A percentile compares a stretch with the other conserved stretches of the same genome.
Evolutionary conservation across 1,140 invertebrate genomes (phyloP).

Genomic region (Brachionus paranguensis): DNA sequence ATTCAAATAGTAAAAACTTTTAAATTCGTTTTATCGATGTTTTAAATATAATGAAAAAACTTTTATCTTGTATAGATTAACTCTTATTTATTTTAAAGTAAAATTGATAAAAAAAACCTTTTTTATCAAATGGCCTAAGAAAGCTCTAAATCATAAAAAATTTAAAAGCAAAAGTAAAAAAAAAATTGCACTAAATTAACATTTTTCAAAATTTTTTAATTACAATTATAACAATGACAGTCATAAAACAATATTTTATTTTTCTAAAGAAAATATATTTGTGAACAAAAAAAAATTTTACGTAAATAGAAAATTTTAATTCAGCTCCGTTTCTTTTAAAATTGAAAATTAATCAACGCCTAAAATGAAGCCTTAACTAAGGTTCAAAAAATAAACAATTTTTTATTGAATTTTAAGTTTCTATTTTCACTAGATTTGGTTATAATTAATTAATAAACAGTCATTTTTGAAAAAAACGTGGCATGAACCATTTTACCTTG

Average conservation of each 20-base stretch:
- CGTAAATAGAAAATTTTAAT: not conserved
- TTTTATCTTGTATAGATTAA: too few species aligned
- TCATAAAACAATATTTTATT: not conserved
- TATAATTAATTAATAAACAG: not conserved
- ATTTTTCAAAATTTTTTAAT: not conserved
- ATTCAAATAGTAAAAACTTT: too few species aligned
- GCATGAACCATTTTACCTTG: not conserved
- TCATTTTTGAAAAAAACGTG: not conserved
- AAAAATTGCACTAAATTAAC: too few species aligned
- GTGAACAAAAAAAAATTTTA: not conserved
- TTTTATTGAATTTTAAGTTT: not conserved
- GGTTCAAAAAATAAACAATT: not conserved
- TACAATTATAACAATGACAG: not conserved
- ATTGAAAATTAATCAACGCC: not conserved
- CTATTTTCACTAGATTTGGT: not conserved
- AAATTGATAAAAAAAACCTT: too few species aligned
- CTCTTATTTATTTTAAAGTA: too few species aligned
- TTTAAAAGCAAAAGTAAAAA: too few species aligned
- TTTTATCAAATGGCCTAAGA: too few species aligned
- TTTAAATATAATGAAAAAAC: too few species aligned
- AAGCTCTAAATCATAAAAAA: too few species aligned
- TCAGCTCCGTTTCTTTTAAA: not conserved
- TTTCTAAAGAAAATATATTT: not conserved
- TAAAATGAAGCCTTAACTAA: not conserved
- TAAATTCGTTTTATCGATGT: too few species aligned